Base-by-base conservation (phyloP, 1,140 invertebrate genomes). In the Lethocerus indicus region DNA sequence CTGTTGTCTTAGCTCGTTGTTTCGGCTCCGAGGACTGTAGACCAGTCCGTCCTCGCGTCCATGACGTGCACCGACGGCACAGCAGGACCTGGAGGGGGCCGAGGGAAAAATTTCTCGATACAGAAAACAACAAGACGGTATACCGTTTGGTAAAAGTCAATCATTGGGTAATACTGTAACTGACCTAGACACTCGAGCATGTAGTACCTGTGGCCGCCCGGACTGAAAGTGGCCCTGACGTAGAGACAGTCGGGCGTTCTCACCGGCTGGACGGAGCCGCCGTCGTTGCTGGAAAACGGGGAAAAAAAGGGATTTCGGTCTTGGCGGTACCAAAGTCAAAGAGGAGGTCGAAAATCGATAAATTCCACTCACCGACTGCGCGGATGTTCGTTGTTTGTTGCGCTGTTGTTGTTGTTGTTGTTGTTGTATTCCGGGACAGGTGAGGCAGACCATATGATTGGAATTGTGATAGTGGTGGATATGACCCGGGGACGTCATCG, bases 111-210 rank as follows among this genome's bases (percentile, higher is more conserved):
- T 32, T 9, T 32, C n/a, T 32, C 29, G 7, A n/a, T 9, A 32
- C 9, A 32, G 7, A 9, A 32, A 9, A 32, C 9, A 9, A 32
- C 29, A n/a, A n/a, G n/a, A 32, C n/a, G n/a, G n/a, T 32, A 32
- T 9, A 9, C 29, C 29, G n/a, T 32, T 9, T 32, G n/a, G n/a
- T 32, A 32, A 9, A 32, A 32, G 9, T 32, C n/a, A 9, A n/a
- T 32, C n/a, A n/a, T 32, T 9, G 29, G n/a, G 21, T 39, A 39
- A 39, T 39, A 39, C n/a, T 39, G 37, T 25, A 7, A 50, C 29
- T 56, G 53, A 60, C 59, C 78, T 43, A 83, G 65, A 60, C 83
- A 86, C 58, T 84, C 79, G 60, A 79, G 67, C 1, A 73, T 66
- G 58, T 68, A 74, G 57, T 64, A 74, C 37, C 62, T 62, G 13